Conservation (phyloP, 1,140 invertebrate genomes). For the Phymastichus coffea region DNA sequence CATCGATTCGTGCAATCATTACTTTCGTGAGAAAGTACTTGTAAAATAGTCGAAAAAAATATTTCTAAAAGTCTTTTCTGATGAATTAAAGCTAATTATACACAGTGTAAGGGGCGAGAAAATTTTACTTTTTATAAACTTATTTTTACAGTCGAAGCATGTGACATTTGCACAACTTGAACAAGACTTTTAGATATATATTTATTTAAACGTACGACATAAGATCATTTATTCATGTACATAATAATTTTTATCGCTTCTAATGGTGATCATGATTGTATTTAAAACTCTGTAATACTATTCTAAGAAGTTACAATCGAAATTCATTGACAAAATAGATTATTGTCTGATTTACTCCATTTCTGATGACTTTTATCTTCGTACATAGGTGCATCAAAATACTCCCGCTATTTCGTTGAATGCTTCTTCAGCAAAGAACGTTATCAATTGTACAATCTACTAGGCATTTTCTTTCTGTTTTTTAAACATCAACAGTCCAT, state of each 20-base stretch:
- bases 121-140: conserved; percentile 8
- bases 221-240: conserved; percentile 13
- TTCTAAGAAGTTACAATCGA: too few relatives aligned
- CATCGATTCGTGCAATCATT: conserved; percentile 19
- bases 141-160: conserved; percentile 1
- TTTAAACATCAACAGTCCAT: neutral
- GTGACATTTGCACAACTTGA: conserved; percentile 9
- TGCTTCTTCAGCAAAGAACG: conserved; percentile 10
- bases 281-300: too few relatives aligned
- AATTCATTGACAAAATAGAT: too few relatives aligned
- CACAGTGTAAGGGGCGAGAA: too few relatives aligned
- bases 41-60: conserved; percentile 23
- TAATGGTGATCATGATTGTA: too few relatives aligned
- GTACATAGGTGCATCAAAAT: too few relatives aligned
- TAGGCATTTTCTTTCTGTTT: conserved; percentile 2
- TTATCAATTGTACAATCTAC: neutral
- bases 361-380: too few relatives aligned
- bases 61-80: conserved; percentile 13
- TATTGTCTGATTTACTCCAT: neutral
- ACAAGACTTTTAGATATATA: conserved; percentile 10
- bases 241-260: too few relatives aligned
- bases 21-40: conserved; percentile 21
- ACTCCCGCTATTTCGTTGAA: conserved; percentile 18
- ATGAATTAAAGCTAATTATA: too few relatives aligned
- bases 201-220: conserved; percentile 9